phyloP scores from a whole-genome alignment of 2,113 vertebrate species.

The Apteryx mantelli region DNA sequence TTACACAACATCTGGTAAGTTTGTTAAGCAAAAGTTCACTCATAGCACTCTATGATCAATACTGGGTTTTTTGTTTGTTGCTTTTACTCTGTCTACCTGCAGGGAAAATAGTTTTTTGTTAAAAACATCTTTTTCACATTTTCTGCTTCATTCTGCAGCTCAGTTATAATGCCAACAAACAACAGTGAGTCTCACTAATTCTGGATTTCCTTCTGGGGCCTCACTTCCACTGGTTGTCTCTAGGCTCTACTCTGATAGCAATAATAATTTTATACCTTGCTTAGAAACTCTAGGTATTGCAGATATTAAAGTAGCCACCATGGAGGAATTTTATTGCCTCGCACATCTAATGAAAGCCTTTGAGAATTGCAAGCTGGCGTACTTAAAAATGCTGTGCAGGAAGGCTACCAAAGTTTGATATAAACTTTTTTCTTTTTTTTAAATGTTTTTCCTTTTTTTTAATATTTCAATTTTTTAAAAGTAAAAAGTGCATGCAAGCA shows the following conservation, averaged over 20 bases:
- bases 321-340: neutral
- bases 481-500: neutral
- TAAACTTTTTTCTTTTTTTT: neutral
- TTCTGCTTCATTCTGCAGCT: neutral
- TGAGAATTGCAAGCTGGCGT: neutral
- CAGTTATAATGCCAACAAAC: neutral
- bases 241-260: rapidly evolving
- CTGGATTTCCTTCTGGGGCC: neutral
- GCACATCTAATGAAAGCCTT: neutral
- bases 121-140: neutral
- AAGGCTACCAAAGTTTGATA: neutral
- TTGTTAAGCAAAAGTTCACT: neutral
- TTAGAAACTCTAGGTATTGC: neutral
- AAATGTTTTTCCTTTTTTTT: rapidly evolving
- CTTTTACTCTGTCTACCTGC: neutral
- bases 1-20: neutral
- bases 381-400: neutral
- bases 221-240: neutral
- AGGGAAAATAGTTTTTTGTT: neutral
- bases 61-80: neutral
- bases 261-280: neutral
- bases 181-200: neutral
- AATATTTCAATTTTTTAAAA: neutral
- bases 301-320: neutral
- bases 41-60: neutral